A percentile compares a stretch with the other conserved stretches of the same genome.
Conservation (phyloP, 23 tunicate species). For the Oikopleura dioica region DNA sequence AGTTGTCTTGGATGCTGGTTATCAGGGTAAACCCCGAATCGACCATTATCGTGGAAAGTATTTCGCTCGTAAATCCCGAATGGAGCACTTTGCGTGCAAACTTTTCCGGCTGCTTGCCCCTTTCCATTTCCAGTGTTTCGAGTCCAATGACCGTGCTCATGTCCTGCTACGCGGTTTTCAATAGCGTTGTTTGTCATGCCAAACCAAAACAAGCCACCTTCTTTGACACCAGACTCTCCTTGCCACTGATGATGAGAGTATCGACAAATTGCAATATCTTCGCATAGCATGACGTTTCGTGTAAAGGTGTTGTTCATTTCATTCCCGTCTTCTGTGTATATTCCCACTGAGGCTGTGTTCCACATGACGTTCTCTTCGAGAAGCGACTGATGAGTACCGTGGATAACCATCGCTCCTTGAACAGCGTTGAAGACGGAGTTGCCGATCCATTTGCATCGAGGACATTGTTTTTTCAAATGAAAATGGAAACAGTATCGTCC, state of each 20-base stretch:
- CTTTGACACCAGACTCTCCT: background rate
- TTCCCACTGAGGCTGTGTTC: background rate
- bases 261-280: background rate
- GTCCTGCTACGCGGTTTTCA: background rate
- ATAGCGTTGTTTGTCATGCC: background rate
- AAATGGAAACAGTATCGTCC: constrained; percentile 7
- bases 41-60: background rate
- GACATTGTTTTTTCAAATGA: background rate
- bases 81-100: background rate
- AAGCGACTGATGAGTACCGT: background rate
- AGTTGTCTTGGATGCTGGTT: background rate
- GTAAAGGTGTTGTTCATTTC: background rate
- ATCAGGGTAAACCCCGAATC: constrained; percentile 7
- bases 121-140: background rate
- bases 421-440: background rate
- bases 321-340: constrained; percentile 10
- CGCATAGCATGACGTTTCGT: background rate
- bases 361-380: background rate
- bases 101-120: background rate
- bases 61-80: background rate
- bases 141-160: background rate
- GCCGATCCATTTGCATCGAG: background rate
- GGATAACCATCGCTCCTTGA: background rate
- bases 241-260: background rate
- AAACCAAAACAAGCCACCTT: background rate